phyloP scores from a whole-genome alignment of 1,140 invertebrate species.

The Cecropterus lyciades region DNA sequence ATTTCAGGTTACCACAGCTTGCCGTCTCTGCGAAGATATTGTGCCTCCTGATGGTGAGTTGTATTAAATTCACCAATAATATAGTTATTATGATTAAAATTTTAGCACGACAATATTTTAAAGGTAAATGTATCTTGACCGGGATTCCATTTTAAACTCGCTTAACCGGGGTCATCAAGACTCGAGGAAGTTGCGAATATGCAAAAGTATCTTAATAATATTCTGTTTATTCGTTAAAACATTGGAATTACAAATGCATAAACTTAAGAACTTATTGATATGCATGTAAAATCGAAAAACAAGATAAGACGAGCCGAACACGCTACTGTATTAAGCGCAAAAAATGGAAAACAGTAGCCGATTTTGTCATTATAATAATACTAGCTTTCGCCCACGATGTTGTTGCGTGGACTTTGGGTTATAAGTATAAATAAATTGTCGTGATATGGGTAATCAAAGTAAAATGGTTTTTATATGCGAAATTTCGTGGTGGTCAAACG shows the following conservation, averaged over 20 bases:
- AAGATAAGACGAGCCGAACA: conserved; percentile 13
- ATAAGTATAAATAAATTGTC: too few species aligned
- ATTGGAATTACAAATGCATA: conserved; percentile 24
- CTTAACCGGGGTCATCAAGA: conserved; percentile 7
- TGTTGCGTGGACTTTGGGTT: too few species aligned
- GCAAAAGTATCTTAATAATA: conserved; percentile 18
- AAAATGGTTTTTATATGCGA: too few species aligned
- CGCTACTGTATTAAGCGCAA: conserved; percentile 25
- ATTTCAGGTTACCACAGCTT: conserved; percentile 93
- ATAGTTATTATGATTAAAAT: conserved; percentile 4
- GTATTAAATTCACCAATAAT: conserved; percentile 36
- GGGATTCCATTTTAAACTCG: conserved; percentile 16
- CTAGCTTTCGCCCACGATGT: too few species aligned
- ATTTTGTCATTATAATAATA: conserved; percentile 19
- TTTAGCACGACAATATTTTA: background rate
- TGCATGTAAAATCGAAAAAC: conserved; percentile 18
- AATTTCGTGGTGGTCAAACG: too few species aligned
- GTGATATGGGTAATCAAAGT: too few species aligned
- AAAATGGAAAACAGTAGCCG: conserved; percentile 22
- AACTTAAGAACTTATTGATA: conserved; percentile 21
- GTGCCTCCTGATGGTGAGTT: conserved; percentile 92
- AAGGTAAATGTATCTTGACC: conserved; percentile 3
- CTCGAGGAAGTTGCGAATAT: conserved; percentile 15
- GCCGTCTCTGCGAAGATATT: conserved; percentile 94
- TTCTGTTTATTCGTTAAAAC: conserved; percentile 2